Conservation (phyloP, 2,797 vertebrate species). For the Lerista edwardsae region DNA sequence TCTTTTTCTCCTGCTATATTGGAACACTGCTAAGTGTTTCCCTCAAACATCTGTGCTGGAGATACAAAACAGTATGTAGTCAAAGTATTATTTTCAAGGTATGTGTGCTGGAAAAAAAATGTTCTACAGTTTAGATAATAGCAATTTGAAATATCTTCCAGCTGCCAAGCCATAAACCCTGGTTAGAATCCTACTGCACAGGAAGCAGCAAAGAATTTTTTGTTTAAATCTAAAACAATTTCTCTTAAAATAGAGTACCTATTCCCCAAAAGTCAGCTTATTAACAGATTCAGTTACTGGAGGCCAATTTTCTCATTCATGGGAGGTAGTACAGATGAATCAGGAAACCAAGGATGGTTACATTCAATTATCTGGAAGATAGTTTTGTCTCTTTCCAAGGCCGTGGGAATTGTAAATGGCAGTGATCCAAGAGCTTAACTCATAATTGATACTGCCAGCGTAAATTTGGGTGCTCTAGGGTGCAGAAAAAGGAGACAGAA, state of each 20-base stretch:
- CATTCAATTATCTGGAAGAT: not conserved
- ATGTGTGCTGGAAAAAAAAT: too few species aligned
- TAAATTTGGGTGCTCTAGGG: not conserved
- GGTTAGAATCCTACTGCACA: fast-evolving
- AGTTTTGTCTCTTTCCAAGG: not conserved
- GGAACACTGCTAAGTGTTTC: not conserved
- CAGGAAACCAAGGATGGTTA: not conserved
- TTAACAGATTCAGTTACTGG: not conserved
- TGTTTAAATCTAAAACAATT: not conserved
- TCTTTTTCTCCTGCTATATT: slow-evolving; percentile 2
- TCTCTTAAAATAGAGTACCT: not conserved
- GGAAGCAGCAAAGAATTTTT: not conserved
- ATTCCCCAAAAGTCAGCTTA: not conserved
- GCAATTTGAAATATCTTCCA: fast-evolving
- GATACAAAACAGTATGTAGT: not conserved
- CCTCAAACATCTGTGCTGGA: not conserved
- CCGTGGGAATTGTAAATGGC: not conserved
- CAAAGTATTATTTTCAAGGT: not conserved
- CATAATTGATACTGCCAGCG: not conserved
- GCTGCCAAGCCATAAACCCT: fast-evolving
- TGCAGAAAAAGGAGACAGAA: not conserved
- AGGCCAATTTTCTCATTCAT: too few species aligned
- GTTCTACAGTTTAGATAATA: fast-evolving
- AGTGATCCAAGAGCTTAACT: not conserved
- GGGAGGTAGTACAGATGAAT: not conserved